Evolutionary conservation across 2,113 vertebrate species (phyloP).

Genomic region (Tympanuchus pallidicinctus): DNA sequence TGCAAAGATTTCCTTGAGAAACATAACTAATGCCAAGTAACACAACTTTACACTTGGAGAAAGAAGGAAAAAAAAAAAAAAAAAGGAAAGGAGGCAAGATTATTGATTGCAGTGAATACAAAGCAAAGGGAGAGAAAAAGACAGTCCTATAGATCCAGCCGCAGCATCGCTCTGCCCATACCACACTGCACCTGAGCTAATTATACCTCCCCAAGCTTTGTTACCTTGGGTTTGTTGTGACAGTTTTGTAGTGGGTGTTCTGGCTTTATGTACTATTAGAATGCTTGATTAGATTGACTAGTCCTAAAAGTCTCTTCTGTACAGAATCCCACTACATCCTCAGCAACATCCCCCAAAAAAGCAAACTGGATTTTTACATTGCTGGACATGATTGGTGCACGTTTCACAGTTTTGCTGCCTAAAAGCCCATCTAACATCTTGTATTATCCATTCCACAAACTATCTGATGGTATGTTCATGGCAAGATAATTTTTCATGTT

Average conservation of each 20-base stretch:
- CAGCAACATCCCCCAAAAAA: background rate
- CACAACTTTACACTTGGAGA: background rate
- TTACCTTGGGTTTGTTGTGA: background rate
- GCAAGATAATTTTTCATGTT: background rate
- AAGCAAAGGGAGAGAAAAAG: background rate
- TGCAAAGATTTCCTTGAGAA: background rate
- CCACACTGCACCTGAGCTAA: background rate
- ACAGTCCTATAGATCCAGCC: background rate
- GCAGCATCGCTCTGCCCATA: background rate
- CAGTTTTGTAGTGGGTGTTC: accelerated
- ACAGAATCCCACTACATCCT: background rate
- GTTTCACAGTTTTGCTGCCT: background rate
- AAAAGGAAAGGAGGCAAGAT: background rate
- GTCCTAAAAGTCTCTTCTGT: background rate
- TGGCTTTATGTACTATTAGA: background rate
- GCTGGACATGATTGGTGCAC: background rate
- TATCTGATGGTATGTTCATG: background rate
- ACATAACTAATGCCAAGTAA: background rate
- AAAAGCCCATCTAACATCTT: background rate
- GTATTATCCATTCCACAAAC: background rate
- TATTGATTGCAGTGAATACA: background rate
- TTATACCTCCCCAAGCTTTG: background rate
- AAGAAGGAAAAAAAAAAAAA: background rate
- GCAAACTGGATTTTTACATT: background rate
- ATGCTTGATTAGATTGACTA: too few relatives aligned